Conservation (phyloP, 2,888 invertebrate genomes). For the Electrophaes corylata region DNA sequence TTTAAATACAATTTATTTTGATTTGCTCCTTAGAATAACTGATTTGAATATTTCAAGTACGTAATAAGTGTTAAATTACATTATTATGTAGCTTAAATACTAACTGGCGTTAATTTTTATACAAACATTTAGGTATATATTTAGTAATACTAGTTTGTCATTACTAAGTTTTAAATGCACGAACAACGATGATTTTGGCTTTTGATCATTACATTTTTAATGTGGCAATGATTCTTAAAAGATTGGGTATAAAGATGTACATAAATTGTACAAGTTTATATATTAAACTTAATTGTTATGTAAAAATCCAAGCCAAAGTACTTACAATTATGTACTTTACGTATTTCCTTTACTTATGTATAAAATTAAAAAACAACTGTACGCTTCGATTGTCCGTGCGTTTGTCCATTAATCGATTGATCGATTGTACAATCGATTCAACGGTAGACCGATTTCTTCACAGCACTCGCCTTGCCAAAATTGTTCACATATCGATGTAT, state of each 20-base stretch:
- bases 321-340: constrained; percentile 69
- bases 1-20: neutral
- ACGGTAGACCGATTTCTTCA: constrained; percentile 8
- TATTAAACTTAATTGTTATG: constrained; percentile 18
- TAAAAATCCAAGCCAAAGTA: constrained; percentile 44
- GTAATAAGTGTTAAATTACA: constrained; percentile 3
- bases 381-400: constrained; percentile 70
- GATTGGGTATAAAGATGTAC: too few species aligned
- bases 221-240: neutral
- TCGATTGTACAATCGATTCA: constrained; percentile 9
- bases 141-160: constrained; percentile 37
- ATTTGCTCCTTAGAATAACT: neutral
- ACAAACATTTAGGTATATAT: constrained; percentile 29
- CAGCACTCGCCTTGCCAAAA: constrained; percentile 15
- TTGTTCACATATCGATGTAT: constrained; percentile 8
- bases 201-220: constrained; percentile 23
- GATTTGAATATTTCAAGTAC: neutral
- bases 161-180: constrained; percentile 24
- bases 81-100: constrained; percentile 3
- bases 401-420: constrained; percentile 47
- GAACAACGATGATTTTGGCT: constrained; percentile 38
- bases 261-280: neutral
- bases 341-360: constrained; percentile 69
- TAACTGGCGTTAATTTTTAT: constrained; percentile 14
- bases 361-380: constrained; percentile 78